Evolutionary conservation across 2,113 vertebrate genomes (phyloP).

Genomic region (Erinaceus europaeus): DNA sequence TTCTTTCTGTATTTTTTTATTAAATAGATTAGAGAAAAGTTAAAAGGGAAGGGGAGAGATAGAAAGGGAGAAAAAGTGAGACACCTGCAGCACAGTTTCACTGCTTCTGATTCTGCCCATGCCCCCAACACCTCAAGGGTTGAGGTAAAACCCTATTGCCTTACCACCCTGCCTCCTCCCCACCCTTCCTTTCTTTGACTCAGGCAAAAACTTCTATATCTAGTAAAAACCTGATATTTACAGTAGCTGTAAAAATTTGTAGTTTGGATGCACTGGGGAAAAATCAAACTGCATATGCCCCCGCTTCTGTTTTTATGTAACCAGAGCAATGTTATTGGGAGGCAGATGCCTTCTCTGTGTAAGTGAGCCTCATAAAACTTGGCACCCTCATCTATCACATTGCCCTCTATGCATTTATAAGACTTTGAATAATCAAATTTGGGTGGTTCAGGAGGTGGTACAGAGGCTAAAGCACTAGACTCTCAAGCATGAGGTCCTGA

Average conservation of each 20-base stretch:
- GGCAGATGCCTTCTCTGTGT: not conserved
- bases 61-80: too few species aligned
- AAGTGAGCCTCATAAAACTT: not conserved
- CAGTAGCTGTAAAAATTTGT: conserved; percentile 32
- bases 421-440: conserved; percentile 36
- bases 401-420: not conserved
- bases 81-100: too few species aligned
- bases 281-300: not conserved
- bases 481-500: too few species aligned
- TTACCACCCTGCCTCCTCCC: not conserved
- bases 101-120: not conserved
- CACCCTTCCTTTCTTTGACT: not conserved
- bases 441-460: too few species aligned
- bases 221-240: conserved; percentile 16
- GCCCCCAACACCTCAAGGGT: not conserved
- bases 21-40: too few species aligned
- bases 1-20: too few species aligned
- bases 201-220: not conserved
- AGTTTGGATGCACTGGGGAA: not conserved
- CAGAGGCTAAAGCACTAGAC: too few species aligned
- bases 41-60: too few species aligned
- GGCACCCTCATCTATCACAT: conserved; percentile 28
- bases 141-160: too few species aligned
- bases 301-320: not conserved
- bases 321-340: not conserved